These are phyloP conservation scores for Bovichtus diacanthus DNA, from an alignment of 2,797 vertebrate species.

Conservation along the genomic window DNA sequence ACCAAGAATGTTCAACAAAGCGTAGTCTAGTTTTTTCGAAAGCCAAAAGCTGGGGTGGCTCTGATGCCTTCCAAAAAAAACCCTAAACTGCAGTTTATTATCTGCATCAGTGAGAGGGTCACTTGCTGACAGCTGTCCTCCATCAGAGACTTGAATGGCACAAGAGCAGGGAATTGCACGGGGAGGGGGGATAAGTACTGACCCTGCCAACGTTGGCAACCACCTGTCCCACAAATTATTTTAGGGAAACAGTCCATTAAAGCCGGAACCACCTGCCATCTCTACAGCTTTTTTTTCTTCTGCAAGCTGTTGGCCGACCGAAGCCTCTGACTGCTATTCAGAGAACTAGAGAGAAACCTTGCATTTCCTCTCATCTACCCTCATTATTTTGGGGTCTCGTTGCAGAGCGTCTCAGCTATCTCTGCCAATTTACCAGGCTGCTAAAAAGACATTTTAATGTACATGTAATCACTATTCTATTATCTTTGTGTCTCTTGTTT, in stretches of 20 bases:
- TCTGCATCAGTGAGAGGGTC: slow-evolving; percentile 44
- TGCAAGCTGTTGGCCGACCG: slow-evolving; percentile 50
- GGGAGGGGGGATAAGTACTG: slow-evolving; percentile 39
- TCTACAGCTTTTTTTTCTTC: slow-evolving; percentile 24
- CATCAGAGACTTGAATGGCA: slow-evolving; percentile 56
- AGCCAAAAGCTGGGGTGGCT: slow-evolving; percentile 22
- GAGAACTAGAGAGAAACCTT: slow-evolving; percentile 1
- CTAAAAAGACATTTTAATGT: slow-evolving; percentile 5
- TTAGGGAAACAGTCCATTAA: slow-evolving; percentile 68
- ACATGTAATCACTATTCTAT: neutral
- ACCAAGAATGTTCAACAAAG: slow-evolving; percentile 18
- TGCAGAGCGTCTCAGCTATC: neutral
- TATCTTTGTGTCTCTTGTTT: neutral
- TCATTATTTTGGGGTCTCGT: slow-evolving; percentile 1
- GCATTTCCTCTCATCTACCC: neutral
- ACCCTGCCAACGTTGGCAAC: slow-evolving; percentile 61
- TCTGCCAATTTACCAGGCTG: neutral
- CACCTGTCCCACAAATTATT: slow-evolving; percentile 68
- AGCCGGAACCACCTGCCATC: slow-evolving; percentile 67
- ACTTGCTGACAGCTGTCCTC: slow-evolving; percentile 58
- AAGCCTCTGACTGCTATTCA: slow-evolving; percentile 32
- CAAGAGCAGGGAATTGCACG: slow-evolving; percentile 33
- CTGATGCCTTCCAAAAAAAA: slow-evolving; percentile 14
- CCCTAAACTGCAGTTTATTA: slow-evolving; percentile 7
- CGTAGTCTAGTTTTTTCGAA: slow-evolving; percentile 4